phyloP scores from a whole-genome alignment of 2,888 invertebrate genomes.

The Tiliacea citrago region DNA sequence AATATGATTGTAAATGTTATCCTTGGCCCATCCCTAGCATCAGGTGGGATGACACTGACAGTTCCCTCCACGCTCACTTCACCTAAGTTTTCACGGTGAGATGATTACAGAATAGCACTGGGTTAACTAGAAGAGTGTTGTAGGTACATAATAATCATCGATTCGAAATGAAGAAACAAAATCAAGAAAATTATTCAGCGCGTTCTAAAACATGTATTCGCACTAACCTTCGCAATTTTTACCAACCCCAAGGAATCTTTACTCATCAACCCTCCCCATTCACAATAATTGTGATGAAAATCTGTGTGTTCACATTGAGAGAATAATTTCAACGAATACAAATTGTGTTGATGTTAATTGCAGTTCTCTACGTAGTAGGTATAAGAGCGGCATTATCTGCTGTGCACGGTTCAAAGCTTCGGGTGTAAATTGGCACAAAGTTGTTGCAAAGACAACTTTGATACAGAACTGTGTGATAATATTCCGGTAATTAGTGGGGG shows the following conservation, averaged over 20 bases:
- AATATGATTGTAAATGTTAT: too few relatives aligned
- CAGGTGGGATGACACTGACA: too few relatives aligned
- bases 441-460: slow-evolving; percentile 58
- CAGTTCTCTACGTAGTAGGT: slow-evolving; percentile 40
- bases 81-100: too few relatives aligned
- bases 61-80: too few relatives aligned
- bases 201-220: slow-evolving; percentile 9
- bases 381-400: slow-evolving; percentile 63
- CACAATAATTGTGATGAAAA: slow-evolving; percentile 63
- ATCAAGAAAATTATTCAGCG: too few relatives aligned
- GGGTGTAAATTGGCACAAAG: slow-evolving; percentile 55
- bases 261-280: slow-evolving; percentile 31
- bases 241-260: slow-evolving; percentile 5
- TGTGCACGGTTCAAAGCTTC: slow-evolving; percentile 62
- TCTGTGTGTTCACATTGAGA: slow-evolving; percentile 53
- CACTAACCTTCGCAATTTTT: neutral
- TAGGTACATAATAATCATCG: too few relatives aligned
- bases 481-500: slow-evolving; percentile 48
- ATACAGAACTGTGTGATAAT: slow-evolving; percentile 47
- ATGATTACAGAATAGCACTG: too few relatives aligned
- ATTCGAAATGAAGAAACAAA: too few relatives aligned
- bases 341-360: slow-evolving; percentile 63
- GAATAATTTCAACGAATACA: slow-evolving; percentile 58
- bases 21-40: too few relatives aligned
- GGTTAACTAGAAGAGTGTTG: too few relatives aligned